These are phyloP conservation scores for Talpa occidentalis DNA, from an alignment of 2,113 vertebrate genomes.

Conservation along the genomic window DNA sequence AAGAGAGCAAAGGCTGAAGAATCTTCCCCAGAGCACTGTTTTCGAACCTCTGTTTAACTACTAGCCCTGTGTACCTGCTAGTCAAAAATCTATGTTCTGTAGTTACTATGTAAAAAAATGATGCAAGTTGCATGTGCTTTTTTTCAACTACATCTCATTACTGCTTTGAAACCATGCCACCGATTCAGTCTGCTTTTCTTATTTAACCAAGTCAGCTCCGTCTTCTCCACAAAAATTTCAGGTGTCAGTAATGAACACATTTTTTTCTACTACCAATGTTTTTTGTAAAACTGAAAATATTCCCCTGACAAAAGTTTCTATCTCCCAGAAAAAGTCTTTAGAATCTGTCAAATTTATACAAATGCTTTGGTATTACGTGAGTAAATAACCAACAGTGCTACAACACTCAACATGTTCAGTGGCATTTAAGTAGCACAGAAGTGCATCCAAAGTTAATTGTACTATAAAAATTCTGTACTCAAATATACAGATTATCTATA, in stretches of 20 bases:
- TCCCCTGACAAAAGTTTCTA: not conserved
- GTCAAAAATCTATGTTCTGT: not conserved
- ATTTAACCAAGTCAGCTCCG: not conserved
- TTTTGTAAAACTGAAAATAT: not conserved
- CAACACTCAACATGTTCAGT: not conserved
- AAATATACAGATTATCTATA: not conserved
- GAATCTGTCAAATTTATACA: not conserved
- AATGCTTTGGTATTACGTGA: not conserved
- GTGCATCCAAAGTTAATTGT: not conserved
- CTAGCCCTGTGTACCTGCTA: not conserved
- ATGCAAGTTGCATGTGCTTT: not conserved
- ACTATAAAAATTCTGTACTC: not conserved
- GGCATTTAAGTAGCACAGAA: not conserved
- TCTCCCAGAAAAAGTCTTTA: not conserved
- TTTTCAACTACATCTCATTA: not conserved
- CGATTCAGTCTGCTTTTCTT: not conserved
- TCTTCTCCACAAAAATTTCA: not conserved
- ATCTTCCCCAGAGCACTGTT: not conserved
- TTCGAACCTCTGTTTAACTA: not conserved
- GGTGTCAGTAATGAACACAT: not conserved
- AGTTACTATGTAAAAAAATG: not conserved
- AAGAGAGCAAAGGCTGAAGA: not conserved
- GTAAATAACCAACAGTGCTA: not conserved
- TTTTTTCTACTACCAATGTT: not conserved
- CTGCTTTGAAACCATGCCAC: not conserved